A percentile compares a stretch with the other conserved stretches of the same genome.
phyloP scores from a whole-genome alignment of 2,113 vertebrate species.

The Varanus salvator region DNA sequence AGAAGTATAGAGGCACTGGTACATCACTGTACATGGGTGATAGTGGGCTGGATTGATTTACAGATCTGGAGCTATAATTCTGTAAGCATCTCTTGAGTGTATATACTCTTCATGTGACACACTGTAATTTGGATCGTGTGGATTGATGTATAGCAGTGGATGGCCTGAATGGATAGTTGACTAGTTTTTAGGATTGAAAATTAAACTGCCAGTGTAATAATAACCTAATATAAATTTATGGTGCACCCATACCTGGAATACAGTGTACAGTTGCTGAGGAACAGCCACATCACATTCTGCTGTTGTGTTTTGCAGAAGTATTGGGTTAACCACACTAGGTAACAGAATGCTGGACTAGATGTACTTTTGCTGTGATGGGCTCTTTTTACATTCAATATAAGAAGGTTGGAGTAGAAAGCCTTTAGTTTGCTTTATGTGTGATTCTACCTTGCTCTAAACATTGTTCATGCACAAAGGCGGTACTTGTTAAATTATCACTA shows the following conservation, averaged over 20 bases:
- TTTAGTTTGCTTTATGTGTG: background rate
- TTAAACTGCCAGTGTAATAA: background rate
- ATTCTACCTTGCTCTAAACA: background rate
- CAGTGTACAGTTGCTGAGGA: background rate
- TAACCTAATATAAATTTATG: background rate
- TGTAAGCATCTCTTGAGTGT: background rate
- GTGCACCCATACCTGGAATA: background rate
- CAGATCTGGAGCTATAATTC: background rate
- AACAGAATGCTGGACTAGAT: background rate
- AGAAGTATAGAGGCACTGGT: background rate
- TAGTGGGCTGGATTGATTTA: background rate
- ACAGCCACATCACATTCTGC: no score
- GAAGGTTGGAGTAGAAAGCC: no score
- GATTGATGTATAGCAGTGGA: background rate
- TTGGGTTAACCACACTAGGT: no score
- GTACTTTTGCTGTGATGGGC: background rate
- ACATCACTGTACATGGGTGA: background rate
- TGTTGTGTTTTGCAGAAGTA: background rate
- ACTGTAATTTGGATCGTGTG: background rate
- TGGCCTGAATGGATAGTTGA: background rate
- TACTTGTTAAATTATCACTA: background rate
- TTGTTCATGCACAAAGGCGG: background rate
- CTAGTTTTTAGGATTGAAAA: background rate
- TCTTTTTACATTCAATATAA: background rate
- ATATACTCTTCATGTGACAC: background rate